phyloP scores from a whole-genome alignment of 2,888 invertebrate genomes.

The Eulithis testata region DNA sequence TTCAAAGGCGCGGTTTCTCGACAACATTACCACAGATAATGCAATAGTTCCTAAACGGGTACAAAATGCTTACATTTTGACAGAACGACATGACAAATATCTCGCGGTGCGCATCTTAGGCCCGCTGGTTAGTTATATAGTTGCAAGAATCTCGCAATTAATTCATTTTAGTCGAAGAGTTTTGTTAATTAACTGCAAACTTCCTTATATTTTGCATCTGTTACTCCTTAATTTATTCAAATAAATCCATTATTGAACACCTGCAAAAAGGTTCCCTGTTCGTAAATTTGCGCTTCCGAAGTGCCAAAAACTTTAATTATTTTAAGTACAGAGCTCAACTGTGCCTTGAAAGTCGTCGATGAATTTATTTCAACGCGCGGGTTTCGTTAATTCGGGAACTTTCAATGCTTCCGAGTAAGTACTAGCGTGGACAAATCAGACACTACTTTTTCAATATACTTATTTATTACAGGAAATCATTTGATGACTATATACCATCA shows the following conservation, averaged over 20 bases:
- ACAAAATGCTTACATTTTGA: too few species aligned
- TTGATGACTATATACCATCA: too few species aligned
- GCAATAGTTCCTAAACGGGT: too few species aligned
- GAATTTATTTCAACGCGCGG: slow-evolving; percentile 2
- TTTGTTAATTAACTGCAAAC: slow-evolving; percentile 26
- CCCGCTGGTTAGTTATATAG: too few species aligned
- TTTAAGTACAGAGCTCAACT: slow-evolving; percentile 18
- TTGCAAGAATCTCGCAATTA: not conserved
- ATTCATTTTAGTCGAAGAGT: slow-evolving; percentile 21
- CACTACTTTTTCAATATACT: too few species aligned
- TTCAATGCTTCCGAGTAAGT: not conserved
- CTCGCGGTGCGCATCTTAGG: too few species aligned
- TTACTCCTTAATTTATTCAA: slow-evolving; percentile 28
- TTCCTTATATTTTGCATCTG: slow-evolving; percentile 28
- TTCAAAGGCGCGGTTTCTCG: too few species aligned
- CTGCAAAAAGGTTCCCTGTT: slow-evolving; percentile 18
- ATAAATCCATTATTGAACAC: slow-evolving; percentile 23
- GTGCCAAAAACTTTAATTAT: slow-evolving; percentile 11
- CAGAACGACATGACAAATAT: too few species aligned
- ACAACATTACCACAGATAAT: too few species aligned
- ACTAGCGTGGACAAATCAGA: not conserved
- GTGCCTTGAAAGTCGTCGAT: not conserved
- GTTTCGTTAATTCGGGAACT: slow-evolving; percentile 4
- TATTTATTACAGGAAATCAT: too few species aligned
- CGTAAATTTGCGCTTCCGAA: slow-evolving; percentile 10